phyloP scores from a whole-genome alignment of 1,140 invertebrate species.

The Leucophenga varia region DNA sequence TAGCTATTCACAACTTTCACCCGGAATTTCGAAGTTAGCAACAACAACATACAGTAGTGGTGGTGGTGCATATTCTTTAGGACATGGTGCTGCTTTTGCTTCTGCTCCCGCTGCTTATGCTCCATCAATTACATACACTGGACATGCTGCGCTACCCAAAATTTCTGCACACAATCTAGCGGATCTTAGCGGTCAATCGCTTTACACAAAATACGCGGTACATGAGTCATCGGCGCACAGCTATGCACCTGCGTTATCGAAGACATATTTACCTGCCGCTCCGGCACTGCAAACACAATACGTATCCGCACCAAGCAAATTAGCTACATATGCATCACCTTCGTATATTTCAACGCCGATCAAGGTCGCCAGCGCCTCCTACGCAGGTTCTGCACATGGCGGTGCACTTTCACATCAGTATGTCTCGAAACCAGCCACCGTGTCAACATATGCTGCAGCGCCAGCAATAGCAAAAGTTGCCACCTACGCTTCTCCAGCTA shows the following conservation, averaged over 20 bases:
- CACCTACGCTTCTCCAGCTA: conserved; percentile 9
- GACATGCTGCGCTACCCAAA: conserved; percentile 19
- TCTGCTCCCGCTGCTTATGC: conserved; percentile 21
- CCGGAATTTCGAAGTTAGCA: conserved; percentile 27
- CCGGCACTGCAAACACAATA: conserved; percentile 9
- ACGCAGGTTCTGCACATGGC: neutral
- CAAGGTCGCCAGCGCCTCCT: neutral
- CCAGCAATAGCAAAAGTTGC: conserved; percentile 10
- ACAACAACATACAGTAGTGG: conserved; percentile 21
- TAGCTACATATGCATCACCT: conserved; percentile 32
- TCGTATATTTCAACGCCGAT: conserved; percentile 5
- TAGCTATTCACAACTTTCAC: conserved; percentile 20
- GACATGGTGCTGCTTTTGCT: conserved; percentile 21
- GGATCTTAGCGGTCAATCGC: conserved; percentile 2
- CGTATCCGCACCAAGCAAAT: conserved; percentile 1
- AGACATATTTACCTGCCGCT: conserved; percentile 33
- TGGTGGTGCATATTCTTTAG: conserved; percentile 2
- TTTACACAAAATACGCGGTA: conserved; percentile 2
- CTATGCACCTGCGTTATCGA: conserved; percentile 36
- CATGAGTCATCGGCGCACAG: conserved; percentile 5
- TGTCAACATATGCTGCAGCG: conserved; percentile 5
- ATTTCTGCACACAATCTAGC: conserved; percentile 23
- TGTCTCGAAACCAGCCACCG: conserved; percentile 6
- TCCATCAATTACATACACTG: conserved; percentile 24
- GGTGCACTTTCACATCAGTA: conserved; percentile 10